Percentiles rank a stretch among this genome's conserved stretches.
Conservation (phyloP, 2,888 invertebrate species). For the Heliconius charithonia region DNA sequence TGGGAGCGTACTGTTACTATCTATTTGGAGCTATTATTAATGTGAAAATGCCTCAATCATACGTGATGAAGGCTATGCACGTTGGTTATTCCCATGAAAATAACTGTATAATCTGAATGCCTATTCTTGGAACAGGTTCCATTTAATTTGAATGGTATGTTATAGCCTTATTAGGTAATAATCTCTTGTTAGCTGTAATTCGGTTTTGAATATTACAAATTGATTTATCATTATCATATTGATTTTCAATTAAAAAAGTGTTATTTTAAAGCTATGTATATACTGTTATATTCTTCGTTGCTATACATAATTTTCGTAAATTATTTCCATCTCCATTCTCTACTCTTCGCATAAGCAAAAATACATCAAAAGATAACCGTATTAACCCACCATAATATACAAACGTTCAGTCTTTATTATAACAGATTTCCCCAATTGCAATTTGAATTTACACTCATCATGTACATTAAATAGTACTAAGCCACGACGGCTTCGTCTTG, state of each 20-base stretch:
- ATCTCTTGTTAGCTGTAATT: background rate
- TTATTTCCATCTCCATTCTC: too few relatives aligned
- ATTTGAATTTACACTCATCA: background rate
- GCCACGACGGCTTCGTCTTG: background rate
- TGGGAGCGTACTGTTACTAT: background rate
- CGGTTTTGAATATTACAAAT: background rate
- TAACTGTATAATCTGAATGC: background rate
- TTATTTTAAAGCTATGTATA: too few relatives aligned
- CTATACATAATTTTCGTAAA: too few relatives aligned
- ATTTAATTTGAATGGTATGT: background rate
- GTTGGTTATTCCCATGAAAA: background rate
- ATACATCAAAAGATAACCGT: too few relatives aligned
- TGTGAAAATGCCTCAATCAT: background rate
- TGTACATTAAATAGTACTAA: background rate
- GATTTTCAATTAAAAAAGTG: too few relatives aligned
- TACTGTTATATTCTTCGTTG: too few relatives aligned
- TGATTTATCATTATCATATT: too few relatives aligned
- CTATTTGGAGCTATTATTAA: background rate
- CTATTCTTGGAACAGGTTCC: background rate
- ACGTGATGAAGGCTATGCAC: background rate
- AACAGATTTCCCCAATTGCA: background rate
- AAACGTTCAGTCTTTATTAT: background rate
- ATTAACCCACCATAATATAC: background rate
- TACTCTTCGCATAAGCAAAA: too few relatives aligned
- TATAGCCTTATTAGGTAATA: background rate